Conservation (phyloP, 2,797 vertebrate genomes). For the Tokudaia tokunoshimensis region DNA sequence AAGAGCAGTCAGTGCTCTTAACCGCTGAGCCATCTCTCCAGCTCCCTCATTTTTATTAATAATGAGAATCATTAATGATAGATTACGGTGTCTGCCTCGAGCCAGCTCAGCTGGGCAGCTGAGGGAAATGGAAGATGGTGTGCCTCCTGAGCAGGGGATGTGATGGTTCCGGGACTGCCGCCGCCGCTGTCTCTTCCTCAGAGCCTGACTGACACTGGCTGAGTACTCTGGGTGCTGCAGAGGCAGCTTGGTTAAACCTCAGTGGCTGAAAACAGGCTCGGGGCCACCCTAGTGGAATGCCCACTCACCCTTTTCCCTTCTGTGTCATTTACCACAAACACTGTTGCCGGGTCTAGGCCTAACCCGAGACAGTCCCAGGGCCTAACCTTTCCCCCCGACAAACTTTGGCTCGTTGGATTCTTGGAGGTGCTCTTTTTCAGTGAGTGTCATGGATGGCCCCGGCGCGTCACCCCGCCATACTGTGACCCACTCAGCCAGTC, state of each 20-base stretch:
- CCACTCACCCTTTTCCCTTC: not conserved
- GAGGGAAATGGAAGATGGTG: not conserved
- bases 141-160: not conserved
- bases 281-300: not conserved
- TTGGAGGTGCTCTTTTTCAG: not conserved
- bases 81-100: fast-evolving
- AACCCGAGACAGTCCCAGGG: not conserved
- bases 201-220: not conserved
- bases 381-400: not conserved
- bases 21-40: not conserved
- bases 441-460: not conserved
- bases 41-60: constrained; percentile 29
- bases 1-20: not conserved
- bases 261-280: not conserved
- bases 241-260: not conserved
- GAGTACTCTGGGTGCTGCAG: too few species aligned
- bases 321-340: not conserved
- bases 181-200: not conserved
- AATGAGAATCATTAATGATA: not conserved
- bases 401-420: not conserved
- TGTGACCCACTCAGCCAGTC: not conserved
- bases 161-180: not conserved
- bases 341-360: not conserved
- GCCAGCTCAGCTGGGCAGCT: not conserved
- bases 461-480: not conserved